Conservation (phyloP, 2,797 vertebrate species). For the Rhinophrynus dorsalis region DNA sequence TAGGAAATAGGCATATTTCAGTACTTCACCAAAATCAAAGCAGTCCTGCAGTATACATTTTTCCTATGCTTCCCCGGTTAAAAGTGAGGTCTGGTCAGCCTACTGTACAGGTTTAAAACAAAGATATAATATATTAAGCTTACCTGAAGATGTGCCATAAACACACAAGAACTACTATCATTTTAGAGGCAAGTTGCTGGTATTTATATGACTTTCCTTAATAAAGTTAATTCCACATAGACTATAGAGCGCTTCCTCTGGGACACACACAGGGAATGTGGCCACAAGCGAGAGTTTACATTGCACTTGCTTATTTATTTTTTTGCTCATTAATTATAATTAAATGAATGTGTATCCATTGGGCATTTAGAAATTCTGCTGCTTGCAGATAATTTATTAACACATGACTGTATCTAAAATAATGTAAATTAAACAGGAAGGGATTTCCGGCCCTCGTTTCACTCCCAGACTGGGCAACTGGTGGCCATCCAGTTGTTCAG, state of each 20-base stretch:
- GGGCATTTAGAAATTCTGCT: not conserved
- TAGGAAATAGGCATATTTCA: too few species aligned
- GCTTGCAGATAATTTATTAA: not conserved
- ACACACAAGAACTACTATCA: too few species aligned
- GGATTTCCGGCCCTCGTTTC: not conserved
- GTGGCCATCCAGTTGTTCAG: too few species aligned
- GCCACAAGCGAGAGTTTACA: not conserved
- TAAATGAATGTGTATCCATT: not conserved
- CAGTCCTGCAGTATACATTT: too few species aligned
- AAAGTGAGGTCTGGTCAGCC: too few species aligned
- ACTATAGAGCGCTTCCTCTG: constrained; percentile 1
- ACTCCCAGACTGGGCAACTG: too few species aligned
- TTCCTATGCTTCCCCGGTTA: too few species aligned
- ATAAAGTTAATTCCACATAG: not conserved
- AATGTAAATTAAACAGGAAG: not conserved
- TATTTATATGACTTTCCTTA: constrained; percentile 17
- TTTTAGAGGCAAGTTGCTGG: not conserved
- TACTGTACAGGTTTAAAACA: too few species aligned
- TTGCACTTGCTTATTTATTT: not conserved
- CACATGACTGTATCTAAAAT: not conserved
- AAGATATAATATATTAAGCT: constrained; percentile 1
- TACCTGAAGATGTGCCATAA: constrained; percentile 1
- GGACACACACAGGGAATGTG: not conserved
- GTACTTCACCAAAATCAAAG: too few species aligned
- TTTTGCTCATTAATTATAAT: constrained; percentile 18